phyloP scores from a whole-genome alignment of 2,888 invertebrate genomes.

The Stenchaetothrips biformis region DNA sequence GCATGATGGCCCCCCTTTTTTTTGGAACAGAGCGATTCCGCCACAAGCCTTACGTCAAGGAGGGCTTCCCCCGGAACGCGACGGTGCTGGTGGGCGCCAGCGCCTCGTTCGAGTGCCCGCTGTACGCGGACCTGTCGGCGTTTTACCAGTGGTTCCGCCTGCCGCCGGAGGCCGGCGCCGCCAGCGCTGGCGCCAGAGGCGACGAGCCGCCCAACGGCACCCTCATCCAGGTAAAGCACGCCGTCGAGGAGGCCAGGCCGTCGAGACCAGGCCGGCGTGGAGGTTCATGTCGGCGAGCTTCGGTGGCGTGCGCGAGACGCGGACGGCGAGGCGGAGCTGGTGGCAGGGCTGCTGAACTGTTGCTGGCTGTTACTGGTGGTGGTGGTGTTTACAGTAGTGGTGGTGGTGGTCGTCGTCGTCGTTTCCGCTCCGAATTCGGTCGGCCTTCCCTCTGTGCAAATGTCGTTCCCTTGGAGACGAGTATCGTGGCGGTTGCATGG shows the following conservation, averaged over 20 bases:
- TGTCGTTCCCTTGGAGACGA: background rate
- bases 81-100: conserved; percentile 70
- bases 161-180: conserved; percentile 42
- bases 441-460: background rate
- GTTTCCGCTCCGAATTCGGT: background rate
- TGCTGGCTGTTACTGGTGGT: background rate
- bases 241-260: conserved; percentile 28
- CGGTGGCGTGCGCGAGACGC: background rate
- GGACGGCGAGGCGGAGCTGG: background rate
- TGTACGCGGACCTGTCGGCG: conserved; percentile 75
- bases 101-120: conserved; percentile 68
- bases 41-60: conserved; percentile 77
- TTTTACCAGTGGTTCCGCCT: conserved; percentile 72
- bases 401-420: background rate
- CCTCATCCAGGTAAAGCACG: conserved; percentile 47
- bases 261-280: conserved; percentile 29
- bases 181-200: conserved; percentile 38
- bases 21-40: conserved; percentile 67
- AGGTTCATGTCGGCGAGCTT: conserved; percentile 31
- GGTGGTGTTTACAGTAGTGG: background rate
- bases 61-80: conserved; percentile 73
- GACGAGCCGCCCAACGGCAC: conserved; percentile 45
- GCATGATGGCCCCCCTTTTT: background rate
- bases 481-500: background rate
- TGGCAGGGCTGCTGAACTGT: too few species aligned